phyloP scores from a whole-genome alignment of 2,797 vertebrate genomes.

The Pygocentrus nattereri region DNA sequence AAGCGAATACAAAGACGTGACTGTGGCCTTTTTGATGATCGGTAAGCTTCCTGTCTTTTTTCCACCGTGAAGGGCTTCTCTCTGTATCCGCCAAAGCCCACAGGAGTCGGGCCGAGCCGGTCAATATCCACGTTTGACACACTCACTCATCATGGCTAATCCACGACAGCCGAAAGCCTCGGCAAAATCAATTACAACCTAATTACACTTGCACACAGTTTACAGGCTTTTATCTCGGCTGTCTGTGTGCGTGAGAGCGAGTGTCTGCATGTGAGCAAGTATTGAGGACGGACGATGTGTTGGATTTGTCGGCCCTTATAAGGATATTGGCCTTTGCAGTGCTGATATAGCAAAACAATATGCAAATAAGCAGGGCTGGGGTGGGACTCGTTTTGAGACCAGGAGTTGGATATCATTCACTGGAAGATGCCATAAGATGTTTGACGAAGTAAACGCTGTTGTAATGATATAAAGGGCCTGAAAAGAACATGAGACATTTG shows the following conservation, averaged over 20 bases:
- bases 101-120: conserved; percentile 75
- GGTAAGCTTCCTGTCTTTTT: conserved; percentile 8
- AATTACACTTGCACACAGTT: conserved; percentile 79
- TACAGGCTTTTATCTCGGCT: conserved; percentile 72
- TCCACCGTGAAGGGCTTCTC: conserved; percentile 69
- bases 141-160: conserved; percentile 79
- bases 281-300: too few species aligned
- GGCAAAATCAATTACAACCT: conserved; percentile 86
- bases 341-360: too few species aligned
- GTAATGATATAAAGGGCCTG: too few species aligned
- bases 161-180: conserved; percentile 78
- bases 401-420: too few species aligned
- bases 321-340: too few species aligned
- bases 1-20: background rate
- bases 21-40: conserved; percentile 4
- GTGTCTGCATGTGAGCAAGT: background rate
- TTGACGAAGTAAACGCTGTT: too few species aligned
- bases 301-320: too few species aligned
- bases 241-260: conserved; percentile 51
- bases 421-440: too few species aligned
- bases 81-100: conserved; percentile 78
- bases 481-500: too few species aligned
- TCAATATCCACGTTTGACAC: conserved; percentile 83
- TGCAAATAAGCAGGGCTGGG: too few species aligned
- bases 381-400: too few species aligned